Evolutionary conservation across 1,140 invertebrate species (phyloP).

Genomic region (Ostrea denselamellosa): DNA sequence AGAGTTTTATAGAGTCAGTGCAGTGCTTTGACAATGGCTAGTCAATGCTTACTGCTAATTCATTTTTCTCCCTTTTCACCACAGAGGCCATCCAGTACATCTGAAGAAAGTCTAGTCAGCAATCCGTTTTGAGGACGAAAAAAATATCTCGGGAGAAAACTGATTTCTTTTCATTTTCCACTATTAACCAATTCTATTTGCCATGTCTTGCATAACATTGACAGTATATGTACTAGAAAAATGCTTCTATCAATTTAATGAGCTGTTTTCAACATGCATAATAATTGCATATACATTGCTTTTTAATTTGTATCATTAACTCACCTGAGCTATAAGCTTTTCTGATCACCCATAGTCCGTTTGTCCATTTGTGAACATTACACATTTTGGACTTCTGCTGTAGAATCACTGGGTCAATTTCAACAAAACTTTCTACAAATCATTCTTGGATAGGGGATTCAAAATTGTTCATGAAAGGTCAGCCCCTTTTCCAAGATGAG

Average conservation of each 20-base stretch:
- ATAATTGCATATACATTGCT: not conserved
- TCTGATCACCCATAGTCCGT: too few species aligned
- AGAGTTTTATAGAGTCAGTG: too few species aligned
- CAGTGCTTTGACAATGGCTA: not conserved
- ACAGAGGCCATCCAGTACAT: not conserved
- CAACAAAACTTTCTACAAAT: too few species aligned
- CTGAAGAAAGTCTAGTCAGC: constrained; percentile 21
- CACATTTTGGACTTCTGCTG: too few species aligned
- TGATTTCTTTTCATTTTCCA: not conserved
- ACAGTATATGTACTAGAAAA: not conserved
- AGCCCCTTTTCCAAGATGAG: too few species aligned
- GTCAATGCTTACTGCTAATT: constrained; percentile 10
- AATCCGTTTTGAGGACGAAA: constrained; percentile 19
- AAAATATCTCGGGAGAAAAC: not conserved
- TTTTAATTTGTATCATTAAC: too few species aligned
- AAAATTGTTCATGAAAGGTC: too few species aligned
- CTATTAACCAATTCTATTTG: not conserved
- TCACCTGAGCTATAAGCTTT: too few species aligned
- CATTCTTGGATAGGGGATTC: too few species aligned
- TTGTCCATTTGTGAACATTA: too few species aligned
- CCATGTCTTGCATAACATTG: not conserved
- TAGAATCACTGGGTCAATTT: too few species aligned
- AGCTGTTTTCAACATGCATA: not conserved
- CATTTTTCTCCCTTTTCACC: constrained; percentile 19
- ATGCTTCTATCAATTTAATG: not conserved